Evolutionary conservation across 1,140 invertebrate species (phyloP), one percentile per base, ranked within the genome.

Genomic region (Rhagoletis zephyria): DNA sequence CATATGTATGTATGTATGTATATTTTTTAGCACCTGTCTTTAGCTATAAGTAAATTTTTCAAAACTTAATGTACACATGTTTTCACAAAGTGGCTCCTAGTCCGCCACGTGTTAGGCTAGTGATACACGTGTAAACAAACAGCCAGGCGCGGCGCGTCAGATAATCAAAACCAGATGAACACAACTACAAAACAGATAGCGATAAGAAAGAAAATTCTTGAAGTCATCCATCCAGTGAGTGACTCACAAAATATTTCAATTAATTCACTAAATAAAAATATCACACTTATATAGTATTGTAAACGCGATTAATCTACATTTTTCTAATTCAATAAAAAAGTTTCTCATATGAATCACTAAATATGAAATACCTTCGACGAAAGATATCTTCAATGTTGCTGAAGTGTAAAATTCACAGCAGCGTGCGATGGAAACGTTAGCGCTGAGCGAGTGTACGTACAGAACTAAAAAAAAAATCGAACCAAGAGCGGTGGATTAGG

Each of bases 381-480:
- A 81, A 81, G 48, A 59, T 81, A 59, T 81, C 30, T 56, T 56
- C 74, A 56, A 81, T 56, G 45, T 74, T 74, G 67, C 40, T 74
- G 67, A 74, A 74, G 42, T 56, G 74, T n/a, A n/a, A 81, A 6
- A 59, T 81, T 2, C 45, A 81, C 74, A 81, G 45, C 74, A 51
- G 45, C 9, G 74, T 16, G 70, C 70, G 70, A 16, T 51, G 16
- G 45, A 74, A 45, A 85, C 85, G 85, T 85, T 85, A 61, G 19
- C 85, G 19, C 85, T 10, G 59, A 85, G 85, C 40, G 85, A 85
- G 40, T 63, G 85, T 85, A 85, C 85, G 85, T 85, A 63, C 85
- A 85, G 85, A 85, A 85, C 85, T 85, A 30, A 0, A 1, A 30
- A 30, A 63, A 14, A 67, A 40, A 0, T 9, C 48, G 16, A 10